A percentile compares a stretch with the other conserved stretches of the same genome.
Evolutionary conservation across 1,140 invertebrate species (phyloP).

Genomic region (Neelides sp.): DNA sequence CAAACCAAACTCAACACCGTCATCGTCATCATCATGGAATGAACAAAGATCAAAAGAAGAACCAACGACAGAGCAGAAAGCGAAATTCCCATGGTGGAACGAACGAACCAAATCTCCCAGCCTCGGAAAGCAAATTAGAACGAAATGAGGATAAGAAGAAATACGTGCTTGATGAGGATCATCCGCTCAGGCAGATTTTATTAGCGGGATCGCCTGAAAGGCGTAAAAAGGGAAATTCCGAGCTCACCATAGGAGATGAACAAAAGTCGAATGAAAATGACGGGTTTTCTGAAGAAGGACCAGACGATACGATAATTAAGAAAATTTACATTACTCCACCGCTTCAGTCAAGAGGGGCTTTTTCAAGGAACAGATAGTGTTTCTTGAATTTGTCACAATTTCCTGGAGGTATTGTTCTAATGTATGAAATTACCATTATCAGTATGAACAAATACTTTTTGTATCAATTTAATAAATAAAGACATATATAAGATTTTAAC

Average conservation of each 20-base stretch:
- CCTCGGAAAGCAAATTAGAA: conserved; percentile 2
- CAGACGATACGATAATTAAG: conserved; percentile 15
- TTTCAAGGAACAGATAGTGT: no score
- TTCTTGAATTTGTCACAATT: no score
- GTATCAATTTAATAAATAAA: no score
- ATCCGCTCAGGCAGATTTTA: conserved; percentile 26
- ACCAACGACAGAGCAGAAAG: not conserved
- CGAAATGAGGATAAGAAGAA: no score
- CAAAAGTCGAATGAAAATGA: not conserved
- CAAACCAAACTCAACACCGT: conserved; percentile 3
- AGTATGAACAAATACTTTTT: no score
- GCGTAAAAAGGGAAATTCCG: not conserved
- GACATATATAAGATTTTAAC: no score
- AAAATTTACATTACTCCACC: conserved; percentile 22
- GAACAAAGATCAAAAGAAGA: not conserved
- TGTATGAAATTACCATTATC: no score
- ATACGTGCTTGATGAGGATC: conserved; percentile 21
- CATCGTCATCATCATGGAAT: conserved; percentile 21
- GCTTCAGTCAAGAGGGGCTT: no score
- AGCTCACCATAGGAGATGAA: not conserved
- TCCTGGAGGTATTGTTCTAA: no score
- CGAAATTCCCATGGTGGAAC: not conserved
- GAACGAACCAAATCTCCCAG: not conserved
- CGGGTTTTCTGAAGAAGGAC: not conserved
- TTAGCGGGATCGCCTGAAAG: not conserved